Evolutionary conservation across 2,888 invertebrate genomes (phyloP).

Genomic region (Stegophylla sp.): DNA sequence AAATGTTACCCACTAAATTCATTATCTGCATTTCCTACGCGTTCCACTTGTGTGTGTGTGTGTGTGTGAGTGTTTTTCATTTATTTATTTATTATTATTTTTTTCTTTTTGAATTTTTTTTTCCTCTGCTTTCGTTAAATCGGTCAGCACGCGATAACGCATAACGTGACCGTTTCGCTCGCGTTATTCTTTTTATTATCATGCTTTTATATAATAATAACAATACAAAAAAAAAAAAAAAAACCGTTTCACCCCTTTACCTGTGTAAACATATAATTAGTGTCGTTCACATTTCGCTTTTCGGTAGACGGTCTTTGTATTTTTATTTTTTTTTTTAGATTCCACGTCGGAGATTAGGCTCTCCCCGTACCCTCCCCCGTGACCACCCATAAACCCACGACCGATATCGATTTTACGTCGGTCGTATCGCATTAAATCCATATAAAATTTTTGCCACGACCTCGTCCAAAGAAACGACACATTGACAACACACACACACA

Average conservation of each 20-base stretch:
- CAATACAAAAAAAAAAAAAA: background rate
- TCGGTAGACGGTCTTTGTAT: slow-evolving; percentile 1
- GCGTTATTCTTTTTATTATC: background rate
- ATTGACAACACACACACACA: no score
- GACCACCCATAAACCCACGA: no score
- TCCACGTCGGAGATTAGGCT: background rate
- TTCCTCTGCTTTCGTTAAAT: background rate
- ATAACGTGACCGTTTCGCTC: background rate
- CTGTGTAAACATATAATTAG: slow-evolving; percentile 49
- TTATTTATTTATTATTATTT: no score
- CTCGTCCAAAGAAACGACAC: no score
- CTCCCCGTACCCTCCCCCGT: no score
- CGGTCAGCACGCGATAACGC: slow-evolving; percentile 22
- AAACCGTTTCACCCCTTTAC: background rate
- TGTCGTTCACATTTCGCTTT: slow-evolving; percentile 39
- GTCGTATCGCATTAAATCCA: background rate
- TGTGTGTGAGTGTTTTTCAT: no score
- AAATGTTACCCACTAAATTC: slow-evolving; percentile 17
- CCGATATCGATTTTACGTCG: slow-evolving; percentile 21
- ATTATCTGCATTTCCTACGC: slow-evolving; percentile 15
- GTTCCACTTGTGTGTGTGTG: slow-evolving; percentile 9
- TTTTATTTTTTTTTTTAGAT: slow-evolving; percentile 23
- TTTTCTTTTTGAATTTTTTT: no score
- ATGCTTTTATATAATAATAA: background rate
- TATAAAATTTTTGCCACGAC: no score